Evolutionary conservation across 1,140 invertebrate species (phyloP).

Genomic region (Aricia agestis): DNA sequence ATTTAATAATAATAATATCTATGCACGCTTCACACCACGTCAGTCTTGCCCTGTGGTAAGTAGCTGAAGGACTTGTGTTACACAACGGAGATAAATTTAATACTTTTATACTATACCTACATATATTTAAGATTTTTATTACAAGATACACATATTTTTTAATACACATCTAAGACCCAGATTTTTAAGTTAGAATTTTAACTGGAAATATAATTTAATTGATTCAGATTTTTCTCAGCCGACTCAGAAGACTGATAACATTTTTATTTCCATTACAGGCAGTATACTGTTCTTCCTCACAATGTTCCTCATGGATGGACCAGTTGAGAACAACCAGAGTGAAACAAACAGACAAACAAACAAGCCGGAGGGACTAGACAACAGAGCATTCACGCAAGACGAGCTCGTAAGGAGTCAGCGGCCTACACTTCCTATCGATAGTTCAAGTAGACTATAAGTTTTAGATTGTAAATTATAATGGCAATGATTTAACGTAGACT

Average conservation of each 20-base stretch:
- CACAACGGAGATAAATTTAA: no score
- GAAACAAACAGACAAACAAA: conserved; percentile 24
- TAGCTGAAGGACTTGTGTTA: no score
- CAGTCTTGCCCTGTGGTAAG: no score
- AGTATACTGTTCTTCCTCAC: conserved; percentile 83
- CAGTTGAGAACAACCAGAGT: conserved; percentile 41
- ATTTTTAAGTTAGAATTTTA: no score
- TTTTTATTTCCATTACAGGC: conserved; percentile 66
- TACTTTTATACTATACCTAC: no score
- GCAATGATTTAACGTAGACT: neutral
- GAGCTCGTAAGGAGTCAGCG: conserved; percentile 31
- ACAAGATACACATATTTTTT: no score
- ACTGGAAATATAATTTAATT: no score
- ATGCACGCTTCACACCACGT: no score
- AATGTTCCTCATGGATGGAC: conserved; percentile 83
- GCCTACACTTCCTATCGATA: neutral
- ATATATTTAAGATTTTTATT: no score
- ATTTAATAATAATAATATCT: no score
- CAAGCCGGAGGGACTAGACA: conserved; percentile 59
- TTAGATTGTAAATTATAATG: neutral
- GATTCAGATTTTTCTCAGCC: no score
- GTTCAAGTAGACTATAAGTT: conserved; percentile 13
- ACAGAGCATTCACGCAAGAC: conserved; percentile 64
- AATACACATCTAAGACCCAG: no score
- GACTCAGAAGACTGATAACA: neutral